Percentiles rank a stretch among this genome's conserved stretches.
Conservation (phyloP, 2,797 vertebrate genomes). For the Pangasius krempfi region DNA sequence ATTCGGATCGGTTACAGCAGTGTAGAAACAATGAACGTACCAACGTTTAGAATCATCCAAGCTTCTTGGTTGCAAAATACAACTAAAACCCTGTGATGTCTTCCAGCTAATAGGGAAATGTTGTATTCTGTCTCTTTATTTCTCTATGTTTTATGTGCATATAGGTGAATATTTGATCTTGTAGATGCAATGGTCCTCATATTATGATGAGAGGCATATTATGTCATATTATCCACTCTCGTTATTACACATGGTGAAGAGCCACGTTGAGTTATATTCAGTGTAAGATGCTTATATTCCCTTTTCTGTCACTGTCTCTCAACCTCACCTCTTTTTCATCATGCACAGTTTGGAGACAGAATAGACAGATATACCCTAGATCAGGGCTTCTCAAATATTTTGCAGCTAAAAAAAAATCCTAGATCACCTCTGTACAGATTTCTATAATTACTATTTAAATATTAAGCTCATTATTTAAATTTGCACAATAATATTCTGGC, state of each 20-base stretch:
- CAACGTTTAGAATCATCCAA: conserved; percentile 29
- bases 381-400: not conserved
- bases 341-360: not conserved
- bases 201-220: not conserved
- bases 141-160: not conserved
- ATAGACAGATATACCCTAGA: too few relatives aligned
- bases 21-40: conserved; percentile 36
- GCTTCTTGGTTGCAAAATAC: conserved; percentile 10
- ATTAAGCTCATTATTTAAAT: not conserved
- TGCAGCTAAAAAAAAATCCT: not conserved
- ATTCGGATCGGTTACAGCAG: conserved; percentile 41
- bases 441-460: not conserved
- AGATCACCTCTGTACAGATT: not conserved
- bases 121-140: not conserved
- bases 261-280: not conserved
- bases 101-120: not conserved
- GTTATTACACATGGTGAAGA: not conserved
- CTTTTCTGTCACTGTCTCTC: not conserved
- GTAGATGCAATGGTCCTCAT: not conserved
- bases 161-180: not conserved
- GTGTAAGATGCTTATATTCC: not conserved
- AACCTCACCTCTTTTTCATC: not conserved
- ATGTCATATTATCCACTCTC: not conserved
- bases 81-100: not conserved
- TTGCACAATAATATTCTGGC: not conserved